These are phyloP conservation scores for Cynopterus brachyotis DNA, from an alignment of 2,113 vertebrate species.

Conservation along the genomic window DNA sequence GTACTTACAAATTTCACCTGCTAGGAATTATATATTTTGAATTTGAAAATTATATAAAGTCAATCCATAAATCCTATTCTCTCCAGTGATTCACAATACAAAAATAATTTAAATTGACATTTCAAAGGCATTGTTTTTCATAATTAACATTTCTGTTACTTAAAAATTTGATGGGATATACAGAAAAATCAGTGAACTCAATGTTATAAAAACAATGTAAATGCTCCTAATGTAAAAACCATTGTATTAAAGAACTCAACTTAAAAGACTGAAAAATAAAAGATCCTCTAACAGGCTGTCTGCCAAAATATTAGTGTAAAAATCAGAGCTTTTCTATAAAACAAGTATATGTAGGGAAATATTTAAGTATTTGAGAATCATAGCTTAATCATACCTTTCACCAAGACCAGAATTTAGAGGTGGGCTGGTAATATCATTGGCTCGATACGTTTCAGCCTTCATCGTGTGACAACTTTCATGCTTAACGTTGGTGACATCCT, in stretches of 20 bases:
- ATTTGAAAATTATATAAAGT: conserved; percentile 31
- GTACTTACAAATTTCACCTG: conserved; percentile 14
- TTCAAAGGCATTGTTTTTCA: conserved; percentile 21
- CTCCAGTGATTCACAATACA: neutral
- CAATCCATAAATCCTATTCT: neutral
- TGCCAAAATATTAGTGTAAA: neutral
- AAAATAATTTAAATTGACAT: neutral
- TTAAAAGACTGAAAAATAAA: conserved; percentile 49
- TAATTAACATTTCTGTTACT: conserved; percentile 6
- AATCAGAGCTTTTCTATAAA: conserved; percentile 32
- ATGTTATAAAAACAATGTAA: neutral
- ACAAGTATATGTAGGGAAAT: neutral
- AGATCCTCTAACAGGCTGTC: neutral
- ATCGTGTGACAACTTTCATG: conserved; percentile 45
- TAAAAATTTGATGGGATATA: neutral
- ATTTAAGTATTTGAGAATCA: conserved; percentile 22
- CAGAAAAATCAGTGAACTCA: conserved; percentile 28
- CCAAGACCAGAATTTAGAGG: conserved; percentile 67
- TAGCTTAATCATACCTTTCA: conserved; percentile 81
- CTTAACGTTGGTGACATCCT: conserved; percentile 51
- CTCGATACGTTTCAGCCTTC: conserved; percentile 59
- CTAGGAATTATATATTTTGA: neutral
- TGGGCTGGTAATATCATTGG: conserved; percentile 71
- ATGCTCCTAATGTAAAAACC: neutral
- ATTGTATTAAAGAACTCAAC: neutral